Evolutionary conservation across 2,797 vertebrate genomes (phyloP), one percentile per base, ranked within the genome.

Genomic region (Smutsia gigantea): DNA sequence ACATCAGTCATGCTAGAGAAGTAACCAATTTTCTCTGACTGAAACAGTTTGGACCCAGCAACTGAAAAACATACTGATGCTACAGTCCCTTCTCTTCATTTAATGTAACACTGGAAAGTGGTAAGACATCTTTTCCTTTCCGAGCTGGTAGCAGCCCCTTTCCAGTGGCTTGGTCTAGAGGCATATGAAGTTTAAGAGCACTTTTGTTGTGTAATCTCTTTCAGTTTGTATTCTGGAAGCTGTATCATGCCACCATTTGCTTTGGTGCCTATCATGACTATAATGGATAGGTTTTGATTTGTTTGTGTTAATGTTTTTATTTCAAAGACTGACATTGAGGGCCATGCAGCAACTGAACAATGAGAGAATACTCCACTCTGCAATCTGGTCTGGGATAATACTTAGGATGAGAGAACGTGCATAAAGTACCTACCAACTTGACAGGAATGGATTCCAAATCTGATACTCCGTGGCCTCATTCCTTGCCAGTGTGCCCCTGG

Each of bases 81-180:
- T 97, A 64, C 53, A 88, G 77, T 98, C 75, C 34, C 59, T 97
- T 93, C 96, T 97, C 78, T 97, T 93, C 96, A 97, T 75, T 97
- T 98, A 85, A 93, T 93, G 46, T 97, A 97, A 96, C 7, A 29
- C 96, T 97, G 96, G 79, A 91, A 91, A 97, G 94, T 93, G 92
- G 66, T 97, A 97, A 97, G 55, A 89, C 72, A 82, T 61, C 0
- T 64, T 81, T 83, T 94, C 51, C 31, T 97, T 95, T 97, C 75
- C 66, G 61, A 91, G 51, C 19, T 31, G 69, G 25, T 63, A 17
- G 64, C 66, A 81, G 27, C 34, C 55, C 17, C 42, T 96, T 96
- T 82, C 29, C 72, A 78, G 6, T 21, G 21, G 37, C 71, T 92
- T 97, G 59, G 8, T 71, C 21, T 94, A 75, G 27, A 77, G 59